These are phyloP conservation scores for Microtus ochrogaster DNA, from an alignment of 2,113 vertebrate genomes.

Conservation along the genomic window DNA sequence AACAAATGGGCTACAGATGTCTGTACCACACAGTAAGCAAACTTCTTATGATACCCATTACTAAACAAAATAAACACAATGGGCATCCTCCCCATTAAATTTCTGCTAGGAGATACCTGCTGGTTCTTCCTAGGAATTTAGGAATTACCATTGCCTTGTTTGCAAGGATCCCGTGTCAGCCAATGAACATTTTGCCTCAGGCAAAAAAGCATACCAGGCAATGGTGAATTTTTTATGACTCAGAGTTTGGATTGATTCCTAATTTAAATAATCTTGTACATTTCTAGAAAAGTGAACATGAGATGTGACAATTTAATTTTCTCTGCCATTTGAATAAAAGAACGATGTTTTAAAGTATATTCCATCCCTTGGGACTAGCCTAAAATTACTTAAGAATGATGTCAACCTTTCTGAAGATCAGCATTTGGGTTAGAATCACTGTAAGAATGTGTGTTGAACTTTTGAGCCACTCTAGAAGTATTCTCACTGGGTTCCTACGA, in stretches of 20 bases:
- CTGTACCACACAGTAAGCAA: neutral
- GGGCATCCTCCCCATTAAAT: neutral
- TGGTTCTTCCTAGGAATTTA: constrained; percentile 50
- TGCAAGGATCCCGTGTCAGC: neutral
- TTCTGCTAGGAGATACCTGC: constrained; percentile 20
- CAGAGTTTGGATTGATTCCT: constrained; percentile 22
- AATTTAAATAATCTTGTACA: constrained; percentile 16
- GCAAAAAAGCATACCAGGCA: neutral
- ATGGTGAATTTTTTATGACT: constrained; percentile 11
- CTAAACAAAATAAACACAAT: neutral
- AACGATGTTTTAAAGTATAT: constrained; percentile 27
- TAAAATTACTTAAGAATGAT: constrained; percentile 9
- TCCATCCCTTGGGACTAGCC: neutral
- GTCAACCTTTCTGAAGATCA: neutral
- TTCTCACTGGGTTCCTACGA: neutral
- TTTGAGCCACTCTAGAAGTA: neutral
- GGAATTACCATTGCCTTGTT: neutral
- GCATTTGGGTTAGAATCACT: neutral
- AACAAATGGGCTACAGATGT: neutral
- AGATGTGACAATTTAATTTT: constrained; percentile 39
- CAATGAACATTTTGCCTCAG: neutral
- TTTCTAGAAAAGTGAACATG: constrained; percentile 33
- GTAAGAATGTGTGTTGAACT: constrained; percentile 11
- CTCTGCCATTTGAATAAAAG: constrained; percentile 10
- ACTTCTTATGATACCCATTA: neutral